Conservation (phyloP, 2,797 vertebrate species). For the Onychomys torridus region DNA sequence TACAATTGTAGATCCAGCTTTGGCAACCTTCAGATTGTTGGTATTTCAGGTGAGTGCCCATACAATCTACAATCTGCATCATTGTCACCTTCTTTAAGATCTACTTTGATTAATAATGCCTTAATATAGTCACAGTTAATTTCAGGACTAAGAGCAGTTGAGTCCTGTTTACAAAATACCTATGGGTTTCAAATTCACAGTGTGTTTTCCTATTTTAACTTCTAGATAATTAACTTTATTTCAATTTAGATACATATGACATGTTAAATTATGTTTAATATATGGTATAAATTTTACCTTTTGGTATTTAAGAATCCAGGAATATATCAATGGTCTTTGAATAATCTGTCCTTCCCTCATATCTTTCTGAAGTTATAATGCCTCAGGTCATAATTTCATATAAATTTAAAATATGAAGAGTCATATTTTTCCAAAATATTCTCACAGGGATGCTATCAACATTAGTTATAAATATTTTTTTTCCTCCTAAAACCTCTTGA, state of each 20-base stretch:
- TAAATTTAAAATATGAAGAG: neutral
- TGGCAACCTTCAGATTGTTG: neutral
- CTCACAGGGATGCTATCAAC: neutral
- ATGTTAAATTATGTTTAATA: neutral
- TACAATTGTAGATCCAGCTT: neutral
- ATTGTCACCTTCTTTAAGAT: neutral
- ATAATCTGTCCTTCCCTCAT: neutral
- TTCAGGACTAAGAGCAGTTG: neutral
- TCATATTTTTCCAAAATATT: neutral
- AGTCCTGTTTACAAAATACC: neutral
- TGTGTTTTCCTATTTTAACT: neutral
- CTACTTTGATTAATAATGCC: neutral
- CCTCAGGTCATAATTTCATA: neutral
- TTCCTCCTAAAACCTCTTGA: neutral
- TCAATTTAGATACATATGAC: neutral
- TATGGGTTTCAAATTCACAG: neutral
- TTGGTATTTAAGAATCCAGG: neutral
- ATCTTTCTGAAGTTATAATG: neutral
- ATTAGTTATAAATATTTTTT: neutral
- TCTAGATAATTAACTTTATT: neutral
- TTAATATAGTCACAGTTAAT: neutral
- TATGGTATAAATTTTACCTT: neutral
- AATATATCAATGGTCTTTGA: neutral
- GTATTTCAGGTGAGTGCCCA: neutral
- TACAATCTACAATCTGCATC: fast-evolving